Base-by-base conservation (phyloP, 2,888 invertebrate genomes). In the Chrysodeixis includens region DNA sequence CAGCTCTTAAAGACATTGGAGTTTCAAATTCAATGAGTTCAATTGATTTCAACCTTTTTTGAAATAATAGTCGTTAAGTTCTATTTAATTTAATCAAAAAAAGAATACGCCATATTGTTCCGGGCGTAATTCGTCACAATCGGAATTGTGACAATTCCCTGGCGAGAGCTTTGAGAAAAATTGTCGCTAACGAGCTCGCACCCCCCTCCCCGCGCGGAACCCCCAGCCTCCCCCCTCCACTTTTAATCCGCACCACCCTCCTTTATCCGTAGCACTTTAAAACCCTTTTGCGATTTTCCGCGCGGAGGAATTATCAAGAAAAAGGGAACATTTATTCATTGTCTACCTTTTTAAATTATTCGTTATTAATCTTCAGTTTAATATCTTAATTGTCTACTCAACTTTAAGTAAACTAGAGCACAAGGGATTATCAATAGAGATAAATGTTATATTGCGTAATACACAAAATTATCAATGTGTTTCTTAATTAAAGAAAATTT, bases 161-260 rank as follows among this genome's bases (percentile, higher is more conserved):
- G 80, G 90, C 88, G 91, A 90, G 86, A 90, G 93, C 93, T 94
- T 93, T 93, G 93, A 93, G 93, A 93, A 94, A 94, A 94, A 94
- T 92, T 93, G 92, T 92, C 92, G 90, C 92, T 94, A 94, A 93
- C 93, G 94, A 94, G 93, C 94, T 93, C 88, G 88, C 62, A 54
- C 66, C 67, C 85, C 81, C 82, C 76, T 78, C 69, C 81, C 75
- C 46, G 56, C 32, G 44, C 62, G n/a, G n/a, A n/a, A n/a, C 44
- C 62, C 63, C 66, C 82, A 78, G 76, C 76, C 77, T 79, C 75
- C 79, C 30, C 75, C 79, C 84, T 87, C 86, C 84, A 85, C 88
- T 91, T 92, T 92, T 91, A 93, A 92, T 92, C 92, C 91, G 82
- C 77, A 82, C 85, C 86, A 84, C 83, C 87, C 67, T 83, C 84